Evolutionary conservation across 2,113 vertebrate genomes (phyloP), one percentile per base, ranked within the genome.

Genomic region (Brachyistius frenatus): DNA sequence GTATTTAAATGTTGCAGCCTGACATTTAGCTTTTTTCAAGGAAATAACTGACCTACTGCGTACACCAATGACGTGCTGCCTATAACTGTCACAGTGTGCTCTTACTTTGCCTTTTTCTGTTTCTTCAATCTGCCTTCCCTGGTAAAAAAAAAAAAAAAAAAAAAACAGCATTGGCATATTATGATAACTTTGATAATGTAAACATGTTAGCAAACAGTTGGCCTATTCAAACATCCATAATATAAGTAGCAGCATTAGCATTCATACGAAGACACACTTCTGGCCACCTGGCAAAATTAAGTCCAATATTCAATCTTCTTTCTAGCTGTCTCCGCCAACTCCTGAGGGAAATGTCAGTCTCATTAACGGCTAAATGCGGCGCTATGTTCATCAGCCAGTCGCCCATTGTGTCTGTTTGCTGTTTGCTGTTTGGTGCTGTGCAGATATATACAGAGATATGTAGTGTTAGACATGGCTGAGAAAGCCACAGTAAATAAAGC

Each of bases 11-110:
- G n/a, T 68, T 74, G 55, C 49, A 63, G 44, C 5, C 46, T 76
- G 64, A 68, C 60, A 71, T 57, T 86, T 47, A 39, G 61, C 47
- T 66, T 9, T 68, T 67, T 81, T 64, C 2, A 61, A 46, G 30
- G 47, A 23, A 60, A 58, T 37, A 71, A 64, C 55, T 46, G 5
- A 50, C 16, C 2, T 9, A 2, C 52, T 68, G 61, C 2, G 30
- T 62, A 47, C n/a, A 0, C 6, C 2, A 31, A 4, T 44, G 14
- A 35, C 52, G 33, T 23, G 3, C 3, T 49, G 41, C 33, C n/a
- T 58, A 7, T 46, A 36, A 61, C 15, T 23, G 1, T 32, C 9
- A 23, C 9, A 35, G 13, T 16, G 53, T 9, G 39, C 36, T n/a
- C 44, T 5, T 36, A 14, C 50, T 31, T 23, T 1, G 3, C 4